These are phyloP conservation scores for Tympanoctomys barrerae DNA, from an alignment of 2,797 vertebrate species.

Conservation along the genomic window DNA sequence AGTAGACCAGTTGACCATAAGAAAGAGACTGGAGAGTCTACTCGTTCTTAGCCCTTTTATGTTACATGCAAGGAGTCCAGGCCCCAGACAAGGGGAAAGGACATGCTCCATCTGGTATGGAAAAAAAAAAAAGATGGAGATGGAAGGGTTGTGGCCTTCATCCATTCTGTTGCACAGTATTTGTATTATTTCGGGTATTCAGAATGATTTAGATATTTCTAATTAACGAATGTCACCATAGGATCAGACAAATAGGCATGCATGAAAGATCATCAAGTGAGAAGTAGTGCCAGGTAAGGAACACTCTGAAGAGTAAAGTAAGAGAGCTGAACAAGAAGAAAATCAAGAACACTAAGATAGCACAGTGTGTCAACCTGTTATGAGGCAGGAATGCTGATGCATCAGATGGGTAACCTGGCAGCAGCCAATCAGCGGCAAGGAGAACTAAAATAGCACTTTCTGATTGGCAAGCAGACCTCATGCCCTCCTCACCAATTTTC, in stretches of 20 bases:
- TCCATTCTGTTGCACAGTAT: neutral
- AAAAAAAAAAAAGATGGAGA: neutral
- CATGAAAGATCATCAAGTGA: fast-evolving
- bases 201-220: neutral
- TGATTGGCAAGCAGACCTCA: neutral
- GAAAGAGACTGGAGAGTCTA: neutral
- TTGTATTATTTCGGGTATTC: neutral
- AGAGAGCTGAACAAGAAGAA: neutral
- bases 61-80: neutral
- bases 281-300: neutral
- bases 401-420: neutral
- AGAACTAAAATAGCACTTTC: neutral
- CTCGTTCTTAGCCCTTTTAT: neutral
- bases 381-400: neutral
- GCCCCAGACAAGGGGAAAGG: neutral
- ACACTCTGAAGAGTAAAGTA: neutral
- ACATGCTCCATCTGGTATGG: neutral
- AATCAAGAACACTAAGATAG: neutral
- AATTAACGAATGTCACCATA: neutral
- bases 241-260: neutral
- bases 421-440: neutral
- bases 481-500: neutral
- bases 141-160: neutral
- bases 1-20: neutral
- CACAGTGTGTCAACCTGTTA: neutral